phyloP scores from a whole-genome alignment of 2,113 vertebrate species.

The Lepidothrix coronata region DNA sequence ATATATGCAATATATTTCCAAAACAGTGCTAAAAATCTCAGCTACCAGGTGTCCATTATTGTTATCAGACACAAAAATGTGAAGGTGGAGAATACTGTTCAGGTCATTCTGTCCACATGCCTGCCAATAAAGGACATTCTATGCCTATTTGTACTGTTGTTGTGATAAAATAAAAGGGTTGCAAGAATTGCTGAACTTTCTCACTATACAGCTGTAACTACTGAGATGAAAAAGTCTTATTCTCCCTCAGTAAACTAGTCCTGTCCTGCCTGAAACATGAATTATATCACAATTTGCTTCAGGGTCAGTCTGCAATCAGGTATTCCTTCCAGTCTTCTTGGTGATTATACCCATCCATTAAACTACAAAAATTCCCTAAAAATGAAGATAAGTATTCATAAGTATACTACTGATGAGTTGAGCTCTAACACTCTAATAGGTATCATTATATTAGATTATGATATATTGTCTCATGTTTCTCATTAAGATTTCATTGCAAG shows the following conservation, averaged over 20 bases:
- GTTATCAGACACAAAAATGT: neutral
- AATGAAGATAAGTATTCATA: slow-evolving; percentile 48
- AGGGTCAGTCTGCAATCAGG: slow-evolving; percentile 44
- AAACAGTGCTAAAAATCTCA: neutral
- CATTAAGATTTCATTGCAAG: slow-evolving; percentile 54
- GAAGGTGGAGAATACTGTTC: neutral
- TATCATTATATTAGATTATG: slow-evolving; percentile 62
- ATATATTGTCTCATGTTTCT: slow-evolving; percentile 63
- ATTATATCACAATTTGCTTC: slow-evolving; percentile 16
- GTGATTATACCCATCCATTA: slow-evolving; percentile 59
- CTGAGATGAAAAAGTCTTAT: neutral
- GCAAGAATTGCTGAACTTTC: neutral
- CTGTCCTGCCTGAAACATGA: neutral
- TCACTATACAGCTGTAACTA: neutral
- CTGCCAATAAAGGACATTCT: neutral
- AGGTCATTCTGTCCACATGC: neutral
- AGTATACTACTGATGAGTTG: slow-evolving; percentile 53
- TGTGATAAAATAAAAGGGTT: neutral
- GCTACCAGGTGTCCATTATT: neutral
- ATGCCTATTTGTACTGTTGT: neutral
- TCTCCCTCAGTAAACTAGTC: neutral
- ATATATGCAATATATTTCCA: neutral
- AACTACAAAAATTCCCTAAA: slow-evolving; percentile 33
- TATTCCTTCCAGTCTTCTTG: slow-evolving; percentile 27
- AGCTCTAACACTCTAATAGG: slow-evolving; percentile 53